Evolutionary conservation across 2,113 vertebrate genomes (phyloP).

Genomic region (Thalassoma bifasciatum): DNA sequence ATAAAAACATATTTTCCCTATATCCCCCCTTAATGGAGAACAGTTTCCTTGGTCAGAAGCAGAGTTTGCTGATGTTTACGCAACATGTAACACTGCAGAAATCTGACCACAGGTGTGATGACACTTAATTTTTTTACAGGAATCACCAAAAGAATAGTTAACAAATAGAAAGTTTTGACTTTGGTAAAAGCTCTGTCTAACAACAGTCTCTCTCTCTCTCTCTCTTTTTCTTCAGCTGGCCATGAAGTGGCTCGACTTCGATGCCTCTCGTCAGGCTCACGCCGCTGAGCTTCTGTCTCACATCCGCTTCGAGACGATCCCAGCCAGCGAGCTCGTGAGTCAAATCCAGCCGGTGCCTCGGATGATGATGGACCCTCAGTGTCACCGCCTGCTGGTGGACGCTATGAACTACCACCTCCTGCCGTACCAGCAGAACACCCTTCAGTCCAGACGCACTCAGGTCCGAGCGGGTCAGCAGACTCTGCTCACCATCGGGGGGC

Average conservation of each 20-base stretch:
- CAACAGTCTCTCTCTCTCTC: no score
- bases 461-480: conserved; percentile 82
- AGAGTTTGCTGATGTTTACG: no score
- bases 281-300: conserved; percentile 84
- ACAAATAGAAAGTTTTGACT: no score
- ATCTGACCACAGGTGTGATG: no score
- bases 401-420: conserved; percentile 92
- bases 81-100: no score
- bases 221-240: conserved; percentile 72
- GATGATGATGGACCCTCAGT: conserved; percentile 88
- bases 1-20: no score
- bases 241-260: conserved; percentile 88
- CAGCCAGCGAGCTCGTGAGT: conserved; percentile 86
- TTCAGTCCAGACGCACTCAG: conserved; percentile 85
- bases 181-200: no score
- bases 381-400: conserved; percentile 88
- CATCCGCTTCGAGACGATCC: conserved; percentile 86
- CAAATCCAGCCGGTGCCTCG: conserved; percentile 86
- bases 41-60: no score
- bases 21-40: no score
- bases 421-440: conserved; percentile 86
- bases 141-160: no score
- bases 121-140: no score
- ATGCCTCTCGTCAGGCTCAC: conserved; percentile 77
- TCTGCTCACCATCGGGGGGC: conserved; percentile 84